Base-by-base conservation (phyloP, 2,113 vertebrate species). In the Salminus brasiliensis region DNA sequence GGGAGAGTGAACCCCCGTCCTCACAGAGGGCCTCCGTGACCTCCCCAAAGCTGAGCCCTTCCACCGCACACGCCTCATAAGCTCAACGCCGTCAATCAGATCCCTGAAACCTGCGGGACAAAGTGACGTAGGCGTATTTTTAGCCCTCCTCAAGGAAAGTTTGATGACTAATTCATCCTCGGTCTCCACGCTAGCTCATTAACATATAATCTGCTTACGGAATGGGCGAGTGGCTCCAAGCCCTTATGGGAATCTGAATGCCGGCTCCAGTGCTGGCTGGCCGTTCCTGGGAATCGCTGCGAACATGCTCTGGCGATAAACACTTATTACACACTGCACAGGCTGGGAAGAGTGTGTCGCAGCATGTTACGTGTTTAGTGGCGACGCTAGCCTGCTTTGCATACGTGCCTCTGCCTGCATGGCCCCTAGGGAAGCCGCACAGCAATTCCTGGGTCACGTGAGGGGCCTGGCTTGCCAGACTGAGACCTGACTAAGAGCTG, bases 151-250 rank as follows among this genome's bases (percentile, higher is more conserved):
- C 47, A 21, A 52, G 66, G 66, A 68, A 68, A 68, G 66, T 68
- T 68, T 25, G 47, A 47, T 70, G 29, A 70, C 67, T 47, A 47
- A 13, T 70, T 41, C 25, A 11, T 25, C 41, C 18, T 29, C 29
- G 43, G 43, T 45, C 43, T 15, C 43, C 16, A 13, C 43, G 12
- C 18, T 21, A 21, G 25, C 67, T 47, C 67, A 70, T 70, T 70
- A 47, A 70, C 25, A 70, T 70, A 47, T 45, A 47, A 70, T 70
- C 67, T 47, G 47, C 47, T 70, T 70, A 45, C 41, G 18, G 47
- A 70, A 41, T 30, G 39, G 47, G 41, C 29, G 67, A 70, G 67
- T 47, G 41, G 67, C 21, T 55, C 41, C 41, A 70, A 10, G 27
- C 7, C 67, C 67, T 2, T 5, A 13, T 10, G 67, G 41, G 39